Evolutionary conservation across 2,797 vertebrate genomes (phyloP).

Genomic region (Botia kubotai): DNA sequence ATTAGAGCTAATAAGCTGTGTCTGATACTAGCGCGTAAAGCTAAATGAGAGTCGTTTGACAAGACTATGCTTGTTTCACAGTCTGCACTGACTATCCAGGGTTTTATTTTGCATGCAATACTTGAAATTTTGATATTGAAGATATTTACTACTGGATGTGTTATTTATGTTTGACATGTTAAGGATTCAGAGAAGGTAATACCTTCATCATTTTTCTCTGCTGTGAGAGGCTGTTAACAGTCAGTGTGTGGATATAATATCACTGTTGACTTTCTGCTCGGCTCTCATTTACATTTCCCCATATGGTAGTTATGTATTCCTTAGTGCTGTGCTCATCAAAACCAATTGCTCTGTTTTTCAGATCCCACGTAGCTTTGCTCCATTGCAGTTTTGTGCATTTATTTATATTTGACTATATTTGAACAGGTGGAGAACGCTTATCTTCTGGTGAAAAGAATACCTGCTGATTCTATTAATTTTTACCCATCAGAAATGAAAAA

Average conservation of each 20-base stretch:
- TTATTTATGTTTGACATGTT: not conserved
- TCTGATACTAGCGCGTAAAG: not conserved
- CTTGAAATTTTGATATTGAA: not conserved
- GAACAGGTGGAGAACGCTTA: not conserved
- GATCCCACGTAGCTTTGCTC: not conserved
- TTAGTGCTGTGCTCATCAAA: not conserved
- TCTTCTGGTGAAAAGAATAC: not conserved
- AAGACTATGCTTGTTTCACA: not conserved
- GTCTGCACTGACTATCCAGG: not conserved
- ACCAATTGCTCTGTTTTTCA: not conserved
- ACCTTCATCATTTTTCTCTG: not conserved
- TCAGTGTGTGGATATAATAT: not conserved
- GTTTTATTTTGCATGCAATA: no score
- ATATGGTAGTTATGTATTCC: not conserved
- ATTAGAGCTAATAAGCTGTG: not conserved
- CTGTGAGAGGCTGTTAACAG: not conserved
- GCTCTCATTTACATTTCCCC: constrained; percentile 5
- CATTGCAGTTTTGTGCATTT: not conserved
- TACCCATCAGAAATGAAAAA: not conserved
- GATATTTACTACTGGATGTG: not conserved
- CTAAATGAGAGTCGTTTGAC: not conserved
- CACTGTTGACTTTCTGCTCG: not conserved
- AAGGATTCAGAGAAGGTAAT: not conserved
- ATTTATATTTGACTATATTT: not conserved
- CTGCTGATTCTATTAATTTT: not conserved